Base-by-base conservation (phyloP, 2,797 vertebrate species). In the Coregonus ussuriensis region DNA sequence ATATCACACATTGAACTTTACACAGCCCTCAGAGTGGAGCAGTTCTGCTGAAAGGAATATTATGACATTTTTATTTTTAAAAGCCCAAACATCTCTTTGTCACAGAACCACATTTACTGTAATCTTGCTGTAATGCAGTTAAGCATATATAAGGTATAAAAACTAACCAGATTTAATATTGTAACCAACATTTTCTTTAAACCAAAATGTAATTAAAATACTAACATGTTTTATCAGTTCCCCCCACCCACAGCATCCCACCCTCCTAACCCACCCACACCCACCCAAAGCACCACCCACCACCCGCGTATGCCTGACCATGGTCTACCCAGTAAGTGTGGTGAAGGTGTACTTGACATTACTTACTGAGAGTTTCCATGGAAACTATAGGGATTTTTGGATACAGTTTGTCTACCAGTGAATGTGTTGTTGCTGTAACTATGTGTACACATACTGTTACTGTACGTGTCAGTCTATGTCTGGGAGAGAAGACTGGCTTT, bases 221-320 rank as follows among this genome's bases (percentile, higher is more conserved):
- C 82, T 81, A 79, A 76, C 5, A 88, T 84, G 18, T n/a, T 37
- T 56, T 16, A 71, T 77, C 83, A 74, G 73, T 83, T 35, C 16
- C 53, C 13, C 80, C 80, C 84, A 83, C 78, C 16, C 62, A 25
- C 62, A 65, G 21, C 68, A 4, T 81, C 68, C 83, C 78, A 33
- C 56, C 75, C 75, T 6, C 74, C 74, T 67, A 41, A 29, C 71
- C 72, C 72, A 6, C 73, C 80, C 78, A 76, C 21, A n/a, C 69
- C 77, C 87, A 73, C 69, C 75, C 83, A 31, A 54, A 31, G n/a
- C n/a, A 53, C 77, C 84, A 41, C 82, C 87, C 87, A 52, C 91
- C 91, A 78, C 92, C 92, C 92, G 56, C 82, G 41, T 93, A 89
- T 87, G 91, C 91, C 93, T 95, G 81, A n/a, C 86, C 82, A 14